Percentiles rank a stretch among this genome's conserved stretches.
Conservation (phyloP, 2,888 invertebrate genomes). For the Hedychridium roseum region DNA sequence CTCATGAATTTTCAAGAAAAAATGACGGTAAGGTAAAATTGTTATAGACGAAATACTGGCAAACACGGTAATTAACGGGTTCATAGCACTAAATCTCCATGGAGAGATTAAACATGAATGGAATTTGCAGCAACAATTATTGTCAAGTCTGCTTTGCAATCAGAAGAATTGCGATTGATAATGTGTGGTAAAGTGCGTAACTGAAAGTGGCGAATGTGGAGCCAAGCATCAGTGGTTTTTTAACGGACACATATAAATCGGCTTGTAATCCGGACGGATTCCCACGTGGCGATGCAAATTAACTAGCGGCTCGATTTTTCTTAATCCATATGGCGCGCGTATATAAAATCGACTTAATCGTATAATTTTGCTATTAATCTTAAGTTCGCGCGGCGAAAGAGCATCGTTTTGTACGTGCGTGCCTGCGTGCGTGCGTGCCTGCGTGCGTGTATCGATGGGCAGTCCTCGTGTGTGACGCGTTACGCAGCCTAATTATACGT, state of each 20-base stretch:
- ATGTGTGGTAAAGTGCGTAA: too few relatives aligned
- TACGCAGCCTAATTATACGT: constrained; percentile 45
- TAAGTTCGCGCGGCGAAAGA: constrained; percentile 30
- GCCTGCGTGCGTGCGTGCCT: neutral
- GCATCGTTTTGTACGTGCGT: constrained; percentile 9
- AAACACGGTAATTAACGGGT: too few relatives aligned
- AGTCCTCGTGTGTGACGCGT: constrained; percentile 2
- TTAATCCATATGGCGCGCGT: constrained; percentile 38
- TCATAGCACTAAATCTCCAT: too few relatives aligned
- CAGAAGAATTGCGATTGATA: too few relatives aligned
- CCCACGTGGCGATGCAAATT: constrained; percentile 51
- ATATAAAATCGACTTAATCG: constrained; percentile 48
- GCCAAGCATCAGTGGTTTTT: too few relatives aligned
- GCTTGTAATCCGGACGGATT: constrained; percentile 45
- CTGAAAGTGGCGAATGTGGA: too few relatives aligned
- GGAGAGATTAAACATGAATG: too few relatives aligned
- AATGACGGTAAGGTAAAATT: too few relatives aligned
- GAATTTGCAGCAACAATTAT: too few relatives aligned
- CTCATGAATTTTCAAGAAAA: too few relatives aligned
- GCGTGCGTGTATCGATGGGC: neutral
- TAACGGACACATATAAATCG: constrained; percentile 47
- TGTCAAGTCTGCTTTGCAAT: too few relatives aligned
- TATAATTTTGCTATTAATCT: constrained; percentile 60
- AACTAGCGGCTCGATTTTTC: constrained; percentile 36
- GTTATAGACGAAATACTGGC: too few relatives aligned